A percentile compares a stretch with the other conserved stretches of the same genome.
Evolutionary conservation across 2,797 vertebrate species (phyloP).

Genomic region (Acanthopagrus latus): DNA sequence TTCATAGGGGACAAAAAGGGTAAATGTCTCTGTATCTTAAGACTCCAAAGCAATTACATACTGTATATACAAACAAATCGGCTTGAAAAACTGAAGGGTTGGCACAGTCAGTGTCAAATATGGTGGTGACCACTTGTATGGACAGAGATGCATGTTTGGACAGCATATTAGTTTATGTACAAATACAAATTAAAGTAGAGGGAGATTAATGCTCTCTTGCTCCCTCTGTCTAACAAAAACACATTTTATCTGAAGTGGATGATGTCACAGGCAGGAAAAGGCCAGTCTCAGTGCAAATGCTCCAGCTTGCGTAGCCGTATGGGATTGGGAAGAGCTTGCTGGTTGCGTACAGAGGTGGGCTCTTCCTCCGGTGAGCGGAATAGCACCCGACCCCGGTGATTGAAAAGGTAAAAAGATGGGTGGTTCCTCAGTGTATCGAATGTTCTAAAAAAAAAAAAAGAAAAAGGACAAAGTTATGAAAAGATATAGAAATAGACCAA

Average conservation of each 20-base stretch:
- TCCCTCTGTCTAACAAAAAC: constrained; percentile 86
- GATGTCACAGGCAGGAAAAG: constrained; percentile 68
- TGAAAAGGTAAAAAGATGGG: constrained; percentile 98
- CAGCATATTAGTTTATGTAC: constrained; percentile 83
- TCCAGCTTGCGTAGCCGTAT: constrained; percentile 96
- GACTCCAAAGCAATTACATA: constrained; percentile 78
- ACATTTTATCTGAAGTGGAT: constrained; percentile 81
- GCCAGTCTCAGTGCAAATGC: constrained; percentile 93
- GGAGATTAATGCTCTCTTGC: constrained; percentile 62
- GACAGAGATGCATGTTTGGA: constrained; percentile 79
- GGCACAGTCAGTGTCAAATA: constrained; percentile 84
- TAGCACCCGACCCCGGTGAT: constrained; percentile 94
- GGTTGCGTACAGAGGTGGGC: constrained; percentile 84
- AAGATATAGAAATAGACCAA: neutral
- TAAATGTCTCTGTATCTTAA: constrained; percentile 72
- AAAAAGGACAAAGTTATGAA: neutral
- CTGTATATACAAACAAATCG: constrained; percentile 81
- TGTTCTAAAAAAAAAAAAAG: constrained; percentile 83
- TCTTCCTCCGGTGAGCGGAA: constrained; percentile 90
- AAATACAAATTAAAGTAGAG: constrained; percentile 88
- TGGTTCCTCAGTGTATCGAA: constrained; percentile 99
- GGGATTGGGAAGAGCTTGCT: constrained; percentile 91
- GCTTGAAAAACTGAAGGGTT: constrained; percentile 78
- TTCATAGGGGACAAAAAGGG: constrained; percentile 58
- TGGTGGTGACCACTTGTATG: constrained; percentile 72